A percentile compares a stretch with the other conserved stretches of the same genome.
phyloP scores from a whole-genome alignment of 37 sponge, comb jelly and placozoan species.

The Diacarnus erythraeanus region DNA sequence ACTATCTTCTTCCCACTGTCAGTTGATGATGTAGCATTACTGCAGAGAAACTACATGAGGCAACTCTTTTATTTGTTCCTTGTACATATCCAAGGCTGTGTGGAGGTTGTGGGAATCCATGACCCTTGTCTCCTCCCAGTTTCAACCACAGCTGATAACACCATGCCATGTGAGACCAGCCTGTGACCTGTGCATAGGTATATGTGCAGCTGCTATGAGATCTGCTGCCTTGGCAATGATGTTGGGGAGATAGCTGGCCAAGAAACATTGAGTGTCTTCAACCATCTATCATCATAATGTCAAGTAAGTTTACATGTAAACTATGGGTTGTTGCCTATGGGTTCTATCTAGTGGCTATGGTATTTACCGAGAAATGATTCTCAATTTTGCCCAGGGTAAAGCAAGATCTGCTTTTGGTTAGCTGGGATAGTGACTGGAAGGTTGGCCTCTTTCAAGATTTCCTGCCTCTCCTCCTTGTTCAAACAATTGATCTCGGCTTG shows the following conservation, averaged over 20 bases:
- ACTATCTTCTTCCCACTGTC: not conserved
- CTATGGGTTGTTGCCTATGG: not conserved
- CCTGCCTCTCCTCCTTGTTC: not conserved
- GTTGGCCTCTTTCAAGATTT: not conserved
- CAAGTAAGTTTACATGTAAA: not conserved
- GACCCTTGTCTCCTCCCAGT: slow-evolving; percentile 43
- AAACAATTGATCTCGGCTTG: not conserved
- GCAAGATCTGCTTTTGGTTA: slow-evolving; percentile 33
- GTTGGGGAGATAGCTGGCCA: slow-evolving; percentile 26
- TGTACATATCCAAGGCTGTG: slow-evolving; percentile 32
- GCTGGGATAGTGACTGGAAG: slow-evolving; percentile 23
- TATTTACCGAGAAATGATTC: slow-evolving; percentile 28
- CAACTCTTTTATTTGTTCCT: slow-evolving; percentile 19
- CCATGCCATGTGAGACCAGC: slow-evolving; percentile 53
- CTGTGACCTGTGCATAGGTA: not conserved
- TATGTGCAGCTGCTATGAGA: not conserved
- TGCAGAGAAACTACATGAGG: not conserved
- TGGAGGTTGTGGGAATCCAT: slow-evolving; percentile 27
- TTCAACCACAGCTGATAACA: slow-evolving; percentile 45
- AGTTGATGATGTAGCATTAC: too few species aligned
- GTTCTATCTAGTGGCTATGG: not conserved
- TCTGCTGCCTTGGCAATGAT: not conserved
- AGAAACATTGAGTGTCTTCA: slow-evolving; percentile 10
- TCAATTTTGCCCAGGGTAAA: slow-evolving; percentile 31
- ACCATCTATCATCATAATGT: too few species aligned